Conservation (phyloP, 2,888 invertebrate genomes). For the Dexiosoma caninum region DNA sequence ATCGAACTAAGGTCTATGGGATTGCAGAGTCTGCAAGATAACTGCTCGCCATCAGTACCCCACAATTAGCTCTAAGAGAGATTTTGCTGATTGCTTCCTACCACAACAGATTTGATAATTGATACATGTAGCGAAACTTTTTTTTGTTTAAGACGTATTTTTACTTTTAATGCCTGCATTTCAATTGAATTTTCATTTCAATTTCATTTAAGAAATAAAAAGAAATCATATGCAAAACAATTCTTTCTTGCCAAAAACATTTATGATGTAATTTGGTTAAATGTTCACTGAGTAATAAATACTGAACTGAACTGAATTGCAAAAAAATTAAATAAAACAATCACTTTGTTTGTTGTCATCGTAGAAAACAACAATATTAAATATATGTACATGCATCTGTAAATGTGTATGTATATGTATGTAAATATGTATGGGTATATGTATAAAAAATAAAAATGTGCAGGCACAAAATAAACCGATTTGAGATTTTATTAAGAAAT, state of each 20-base stretch:
- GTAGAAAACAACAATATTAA: neutral
- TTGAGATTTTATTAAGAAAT: slow-evolving; percentile 36
- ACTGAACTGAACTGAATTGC: neutral
- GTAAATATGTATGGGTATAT: too few relatives aligned
- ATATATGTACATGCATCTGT: neutral
- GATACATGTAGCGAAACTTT: too few relatives aligned
- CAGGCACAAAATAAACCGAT: neutral
- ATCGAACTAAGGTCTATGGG: too few relatives aligned
- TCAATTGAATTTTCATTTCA: slow-evolving; percentile 55
- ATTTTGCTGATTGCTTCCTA: too few relatives aligned
- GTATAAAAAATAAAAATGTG: neutral
- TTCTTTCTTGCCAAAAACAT: slow-evolving; percentile 40
- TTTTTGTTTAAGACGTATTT: neutral
- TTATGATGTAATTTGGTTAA: slow-evolving; percentile 54
- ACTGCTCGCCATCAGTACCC: too few relatives aligned
- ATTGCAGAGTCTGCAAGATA: too few relatives aligned
- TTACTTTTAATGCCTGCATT: slow-evolving; percentile 34
- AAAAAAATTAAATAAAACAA: slow-evolving; percentile 9
- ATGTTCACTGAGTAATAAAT: slow-evolving; percentile 8
- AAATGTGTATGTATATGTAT: too few relatives aligned
- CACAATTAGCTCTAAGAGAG: too few relatives aligned
- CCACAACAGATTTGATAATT: too few relatives aligned
- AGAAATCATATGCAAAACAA: neutral
- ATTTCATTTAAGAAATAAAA: slow-evolving; percentile 26
- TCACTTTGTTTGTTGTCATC: slow-evolving; percentile 55